phyloP scores from a whole-genome alignment of 23 tunicate genomes.

The Aplidium turbinatum region DNA sequence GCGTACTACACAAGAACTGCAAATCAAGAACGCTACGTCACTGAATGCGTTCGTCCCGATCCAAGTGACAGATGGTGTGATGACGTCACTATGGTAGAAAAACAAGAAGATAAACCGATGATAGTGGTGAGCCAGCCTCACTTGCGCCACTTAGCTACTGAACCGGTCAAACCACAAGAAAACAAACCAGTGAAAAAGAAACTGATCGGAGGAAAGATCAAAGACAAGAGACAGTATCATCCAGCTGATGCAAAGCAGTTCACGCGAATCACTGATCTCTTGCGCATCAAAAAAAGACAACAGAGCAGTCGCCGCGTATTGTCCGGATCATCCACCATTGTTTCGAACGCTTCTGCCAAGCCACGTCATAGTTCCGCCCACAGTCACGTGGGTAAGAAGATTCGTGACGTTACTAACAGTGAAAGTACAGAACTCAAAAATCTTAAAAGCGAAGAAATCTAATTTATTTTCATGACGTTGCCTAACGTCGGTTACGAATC shows the following conservation, averaged over 20 bases:
- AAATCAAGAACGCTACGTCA: neutral
- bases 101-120: slow-evolving; percentile 52
- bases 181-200: neutral
- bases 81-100: neutral
- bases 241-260: slow-evolving; percentile 80
- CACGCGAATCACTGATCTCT: slow-evolving; percentile 72
- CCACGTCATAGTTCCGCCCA: neutral
- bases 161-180: neutral
- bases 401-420: no score
- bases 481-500: no score
- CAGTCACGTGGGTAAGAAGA: no score
- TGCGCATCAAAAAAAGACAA: slow-evolving; percentile 41
- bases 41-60: neutral
- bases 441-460: no score
- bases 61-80: neutral
- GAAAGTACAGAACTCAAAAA: no score
- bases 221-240: slow-evolving; percentile 1
- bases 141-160: slow-evolving; percentile 19
- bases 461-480: no score
- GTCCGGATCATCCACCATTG: neutral
- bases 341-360: neutral
- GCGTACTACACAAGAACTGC: slow-evolving; percentile 58
- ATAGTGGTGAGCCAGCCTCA: slow-evolving; percentile 52
- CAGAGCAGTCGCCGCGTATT: slow-evolving; percentile 15
- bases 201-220: slow-evolving; percentile 11